phyloP scores from a whole-genome alignment of 2,113 vertebrate genomes.

The Eleginops maclovinus region DNA sequence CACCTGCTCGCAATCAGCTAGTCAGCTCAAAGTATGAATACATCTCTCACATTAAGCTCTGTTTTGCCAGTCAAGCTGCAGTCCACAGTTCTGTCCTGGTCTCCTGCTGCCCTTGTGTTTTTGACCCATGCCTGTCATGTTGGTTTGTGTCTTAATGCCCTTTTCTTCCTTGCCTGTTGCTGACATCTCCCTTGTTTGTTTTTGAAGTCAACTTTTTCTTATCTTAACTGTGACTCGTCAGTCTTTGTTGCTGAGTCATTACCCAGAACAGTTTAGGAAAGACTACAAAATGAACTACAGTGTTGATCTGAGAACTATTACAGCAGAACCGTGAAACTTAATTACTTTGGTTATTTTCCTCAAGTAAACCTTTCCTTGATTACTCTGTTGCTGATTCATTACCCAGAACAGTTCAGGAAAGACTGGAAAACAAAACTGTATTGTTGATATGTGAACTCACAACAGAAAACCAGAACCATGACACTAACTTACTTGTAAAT shows the following conservation, averaged over 20 bases:
- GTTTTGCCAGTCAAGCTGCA: neutral
- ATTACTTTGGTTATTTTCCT: neutral
- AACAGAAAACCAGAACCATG: neutral
- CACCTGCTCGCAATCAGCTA: neutral
- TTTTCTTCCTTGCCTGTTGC: slow-evolving; percentile 2
- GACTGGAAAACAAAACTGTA: neutral
- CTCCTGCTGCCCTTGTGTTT: neutral
- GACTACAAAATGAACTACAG: neutral
- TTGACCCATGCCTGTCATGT: neutral
- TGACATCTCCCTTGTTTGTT: neutral
- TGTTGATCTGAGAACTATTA: neutral
- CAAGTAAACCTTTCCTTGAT: neutral
- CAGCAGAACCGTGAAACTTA: neutral
- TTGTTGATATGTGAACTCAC: neutral
- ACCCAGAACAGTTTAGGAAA: neutral
- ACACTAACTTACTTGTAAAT: neutral
- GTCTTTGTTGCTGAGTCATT: neutral
- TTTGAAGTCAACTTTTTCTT: neutral
- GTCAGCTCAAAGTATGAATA: neutral
- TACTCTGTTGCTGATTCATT: neutral
- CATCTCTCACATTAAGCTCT: neutral
- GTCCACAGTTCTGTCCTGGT: neutral
- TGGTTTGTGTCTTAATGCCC: neutral
- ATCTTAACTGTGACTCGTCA: neutral
- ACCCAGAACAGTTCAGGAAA: neutral